Conservation (phyloP, 1,140 invertebrate species). For the Zaprionus taronus region DNA sequence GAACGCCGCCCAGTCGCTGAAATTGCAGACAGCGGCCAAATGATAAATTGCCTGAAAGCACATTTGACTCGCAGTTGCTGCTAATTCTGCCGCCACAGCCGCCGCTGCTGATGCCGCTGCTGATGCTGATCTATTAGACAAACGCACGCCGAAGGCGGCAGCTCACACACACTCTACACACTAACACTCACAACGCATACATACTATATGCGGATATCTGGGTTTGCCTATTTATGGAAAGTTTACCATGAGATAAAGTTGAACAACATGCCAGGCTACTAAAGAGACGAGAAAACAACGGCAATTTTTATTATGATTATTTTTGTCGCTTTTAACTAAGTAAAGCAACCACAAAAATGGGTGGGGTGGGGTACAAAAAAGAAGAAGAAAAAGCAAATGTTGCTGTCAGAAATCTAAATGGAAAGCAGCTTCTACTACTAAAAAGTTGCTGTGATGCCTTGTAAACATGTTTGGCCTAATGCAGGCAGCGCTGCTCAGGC, state of each 20-base stretch:
- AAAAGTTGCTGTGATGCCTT: conserved; percentile 63
- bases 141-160: conserved; percentile 74
- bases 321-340: conserved; percentile 77
- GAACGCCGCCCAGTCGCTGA: conserved; percentile 70
- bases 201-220: conserved; percentile 30
- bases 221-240: conserved; percentile 73
- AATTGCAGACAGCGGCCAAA: conserved; percentile 77
- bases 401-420: conserved; percentile 79
- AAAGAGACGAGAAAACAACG: conserved; percentile 42
- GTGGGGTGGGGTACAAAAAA: neutral
- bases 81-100: conserved; percentile 52
- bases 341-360: conserved; percentile 4
- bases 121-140: conserved; percentile 81
- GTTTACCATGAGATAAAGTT: conserved; percentile 73
- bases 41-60: conserved; percentile 78
- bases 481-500: conserved; percentile 36
- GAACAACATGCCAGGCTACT: conserved; percentile 46
- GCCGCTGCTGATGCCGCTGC: conserved; percentile 41
- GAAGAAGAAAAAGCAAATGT: conserved; percentile 46
- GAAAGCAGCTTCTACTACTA: conserved; percentile 69
- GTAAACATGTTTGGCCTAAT: conserved; percentile 78
- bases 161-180: conserved; percentile 46
- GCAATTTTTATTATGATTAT: conserved; percentile 74
- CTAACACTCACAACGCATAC: neutral
- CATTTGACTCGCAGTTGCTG: conserved; percentile 69